These are phyloP conservation scores for Eclectus roratus DNA, from an alignment of 2,113 vertebrate genomes.

Conservation along the genomic window DNA sequence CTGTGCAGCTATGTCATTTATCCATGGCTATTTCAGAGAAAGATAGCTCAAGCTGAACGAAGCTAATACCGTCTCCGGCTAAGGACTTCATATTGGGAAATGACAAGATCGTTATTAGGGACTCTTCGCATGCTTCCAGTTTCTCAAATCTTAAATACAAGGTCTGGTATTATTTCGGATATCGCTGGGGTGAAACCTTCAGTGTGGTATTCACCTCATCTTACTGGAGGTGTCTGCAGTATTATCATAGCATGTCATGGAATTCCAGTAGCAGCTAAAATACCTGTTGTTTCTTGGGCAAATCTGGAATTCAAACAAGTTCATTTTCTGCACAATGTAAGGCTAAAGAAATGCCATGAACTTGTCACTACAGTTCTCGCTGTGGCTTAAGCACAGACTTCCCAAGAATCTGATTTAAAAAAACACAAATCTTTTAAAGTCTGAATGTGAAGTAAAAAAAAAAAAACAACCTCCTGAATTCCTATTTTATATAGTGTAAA, in stretches of 20 bases:
- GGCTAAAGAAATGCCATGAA: not conserved
- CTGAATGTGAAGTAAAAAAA: not conserved
- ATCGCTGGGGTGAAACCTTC: not conserved
- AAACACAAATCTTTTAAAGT: not conserved
- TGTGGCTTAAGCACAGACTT: not conserved
- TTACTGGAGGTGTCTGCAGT: not conserved
- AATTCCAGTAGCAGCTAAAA: not conserved
- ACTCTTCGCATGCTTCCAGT: accelerated
- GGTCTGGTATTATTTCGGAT: not conserved
- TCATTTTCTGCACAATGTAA: not conserved
- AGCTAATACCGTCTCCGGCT: not conserved
- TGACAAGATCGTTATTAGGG: not conserved
- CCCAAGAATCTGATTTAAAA: not conserved
- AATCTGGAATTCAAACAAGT: not conserved
- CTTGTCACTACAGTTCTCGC: not conserved
- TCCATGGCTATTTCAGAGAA: not conserved
- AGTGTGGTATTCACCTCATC: not conserved
- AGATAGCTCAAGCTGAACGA: not conserved
- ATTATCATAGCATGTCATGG: not conserved
- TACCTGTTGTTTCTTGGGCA: not conserved
- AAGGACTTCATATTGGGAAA: not conserved
- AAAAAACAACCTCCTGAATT: too few species aligned
- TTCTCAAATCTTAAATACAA: not conserved
- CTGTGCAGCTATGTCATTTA: not conserved
- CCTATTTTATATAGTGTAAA: not conserved